A percentile compares a stretch with the other conserved stretches of the same genome.
phyloP scores from a whole-genome alignment of 2,113 vertebrate species.

The Garra rufa region DNA sequence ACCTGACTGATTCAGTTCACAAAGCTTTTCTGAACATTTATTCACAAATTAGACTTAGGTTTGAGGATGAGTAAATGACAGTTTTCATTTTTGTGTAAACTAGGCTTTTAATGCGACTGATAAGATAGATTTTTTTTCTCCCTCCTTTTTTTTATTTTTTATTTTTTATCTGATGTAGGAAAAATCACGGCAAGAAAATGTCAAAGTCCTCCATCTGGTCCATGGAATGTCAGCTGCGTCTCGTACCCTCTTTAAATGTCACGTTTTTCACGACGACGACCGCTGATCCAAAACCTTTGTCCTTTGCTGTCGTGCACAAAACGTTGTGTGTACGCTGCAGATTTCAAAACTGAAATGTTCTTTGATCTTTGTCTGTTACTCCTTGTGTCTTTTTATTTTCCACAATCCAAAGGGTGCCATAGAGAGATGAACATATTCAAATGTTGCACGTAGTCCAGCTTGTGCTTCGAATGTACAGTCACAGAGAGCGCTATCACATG shows the following conservation, averaged over 20 bases:
- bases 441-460: constrained; percentile 30
- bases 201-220: constrained; percentile 46
- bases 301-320: constrained; percentile 17
- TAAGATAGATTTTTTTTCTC: neutral
- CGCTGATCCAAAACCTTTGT: constrained; percentile 33
- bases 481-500: constrained; percentile 80
- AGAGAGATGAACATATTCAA: constrained; percentile 28
- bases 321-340: neutral
- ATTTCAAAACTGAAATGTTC: neutral
- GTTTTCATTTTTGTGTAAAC: constrained; percentile 18
- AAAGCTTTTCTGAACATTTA: neutral
- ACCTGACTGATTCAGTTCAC: neutral
- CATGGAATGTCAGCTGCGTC: constrained; percentile 46
- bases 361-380: neutral
- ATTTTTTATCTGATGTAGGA: constrained; percentile 38
- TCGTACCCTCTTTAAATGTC: constrained; percentile 44
- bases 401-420: neutral
- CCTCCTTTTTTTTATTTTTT: neutral
- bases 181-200: constrained; percentile 54
- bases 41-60: neutral
- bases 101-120: neutral
- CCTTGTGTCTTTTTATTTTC: neutral
- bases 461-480: constrained; percentile 56
- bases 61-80: neutral
- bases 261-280: constrained; percentile 1